Conservation (phyloP, 2,113 vertebrate species). For the Spheniscus mendiculus region DNA sequence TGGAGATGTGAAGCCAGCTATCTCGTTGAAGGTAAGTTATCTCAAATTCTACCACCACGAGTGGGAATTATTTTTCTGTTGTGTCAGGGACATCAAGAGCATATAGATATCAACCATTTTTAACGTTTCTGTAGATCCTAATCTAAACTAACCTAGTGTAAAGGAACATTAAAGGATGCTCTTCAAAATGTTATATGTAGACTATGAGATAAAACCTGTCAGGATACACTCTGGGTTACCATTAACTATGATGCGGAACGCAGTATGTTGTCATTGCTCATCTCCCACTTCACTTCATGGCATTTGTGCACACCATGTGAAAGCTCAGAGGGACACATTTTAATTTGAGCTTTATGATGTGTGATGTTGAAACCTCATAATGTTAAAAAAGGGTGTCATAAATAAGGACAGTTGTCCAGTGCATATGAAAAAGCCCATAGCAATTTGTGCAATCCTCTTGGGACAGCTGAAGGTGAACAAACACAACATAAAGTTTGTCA, state of each 20-base stretch:
- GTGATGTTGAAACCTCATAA: neutral
- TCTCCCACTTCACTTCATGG: neutral
- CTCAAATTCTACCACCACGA: neutral
- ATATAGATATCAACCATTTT: neutral
- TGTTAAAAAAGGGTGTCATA: neutral
- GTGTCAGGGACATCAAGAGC: neutral
- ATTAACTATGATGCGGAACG: neutral
- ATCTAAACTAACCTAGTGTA: neutral
- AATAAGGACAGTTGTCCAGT: neutral
- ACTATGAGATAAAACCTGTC: neutral
- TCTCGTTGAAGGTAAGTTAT: neutral
- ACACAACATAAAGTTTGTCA: neutral
- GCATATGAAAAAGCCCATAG: neutral
- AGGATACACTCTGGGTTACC: neutral
- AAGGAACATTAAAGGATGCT: neutral
- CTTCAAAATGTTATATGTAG: neutral
- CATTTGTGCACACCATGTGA: fast-evolving
- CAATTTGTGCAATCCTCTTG: neutral
- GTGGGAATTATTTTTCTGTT: neutral
- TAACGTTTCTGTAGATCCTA: neutral
- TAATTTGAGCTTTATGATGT: neutral
- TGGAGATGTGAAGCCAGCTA: neutral
- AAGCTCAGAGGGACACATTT: neutral
- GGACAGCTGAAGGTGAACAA: neutral
- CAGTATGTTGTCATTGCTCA: neutral